Evolutionary conservation across 2,113 vertebrate genomes (phyloP).

Genomic region (Scortum barcoo): DNA sequence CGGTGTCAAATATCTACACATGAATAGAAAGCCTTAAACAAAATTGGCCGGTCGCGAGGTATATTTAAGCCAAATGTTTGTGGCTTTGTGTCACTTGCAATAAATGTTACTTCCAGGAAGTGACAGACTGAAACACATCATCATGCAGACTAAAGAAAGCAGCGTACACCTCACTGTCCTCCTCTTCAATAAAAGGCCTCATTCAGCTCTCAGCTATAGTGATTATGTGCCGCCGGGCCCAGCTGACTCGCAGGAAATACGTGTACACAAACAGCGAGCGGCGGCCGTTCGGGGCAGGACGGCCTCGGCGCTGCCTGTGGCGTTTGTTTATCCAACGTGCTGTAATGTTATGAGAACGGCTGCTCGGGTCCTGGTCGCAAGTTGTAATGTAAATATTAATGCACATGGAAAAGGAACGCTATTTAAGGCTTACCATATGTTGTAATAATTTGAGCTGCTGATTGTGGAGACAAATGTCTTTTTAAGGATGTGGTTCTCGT

Average conservation of each 20-base stretch:
- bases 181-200: constrained; percentile 38
- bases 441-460: constrained; percentile 73
- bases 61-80: constrained; percentile 14
- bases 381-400: constrained; percentile 83
- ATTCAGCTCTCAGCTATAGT: constrained; percentile 38
- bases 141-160: not conserved
- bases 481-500: constrained; percentile 38
- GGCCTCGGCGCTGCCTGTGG: constrained; percentile 59
- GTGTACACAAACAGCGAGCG: constrained; percentile 59
- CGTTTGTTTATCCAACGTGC: constrained; percentile 82
- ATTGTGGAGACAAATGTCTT: constrained; percentile 61
- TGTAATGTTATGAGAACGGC: constrained; percentile 82
- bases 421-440: constrained; percentile 79
- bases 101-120: constrained; percentile 14
- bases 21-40: constrained; percentile 2
- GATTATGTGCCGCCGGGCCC: constrained; percentile 52
- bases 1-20: constrained; percentile 30
- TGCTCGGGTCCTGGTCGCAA: constrained; percentile 67
- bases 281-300: constrained; percentile 41
- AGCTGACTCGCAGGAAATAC: constrained; percentile 53
- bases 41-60: not conserved
- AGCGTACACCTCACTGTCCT: constrained; percentile 41
- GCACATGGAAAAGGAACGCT: constrained; percentile 72
- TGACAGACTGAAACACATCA: constrained; percentile 15
- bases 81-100: constrained; percentile 16